A percentile compares a stretch with the other conserved stretches of the same genome.
phyloP scores from a whole-genome alignment of 2,888 invertebrate genomes.

The Agonum fuliginosum region DNA sequence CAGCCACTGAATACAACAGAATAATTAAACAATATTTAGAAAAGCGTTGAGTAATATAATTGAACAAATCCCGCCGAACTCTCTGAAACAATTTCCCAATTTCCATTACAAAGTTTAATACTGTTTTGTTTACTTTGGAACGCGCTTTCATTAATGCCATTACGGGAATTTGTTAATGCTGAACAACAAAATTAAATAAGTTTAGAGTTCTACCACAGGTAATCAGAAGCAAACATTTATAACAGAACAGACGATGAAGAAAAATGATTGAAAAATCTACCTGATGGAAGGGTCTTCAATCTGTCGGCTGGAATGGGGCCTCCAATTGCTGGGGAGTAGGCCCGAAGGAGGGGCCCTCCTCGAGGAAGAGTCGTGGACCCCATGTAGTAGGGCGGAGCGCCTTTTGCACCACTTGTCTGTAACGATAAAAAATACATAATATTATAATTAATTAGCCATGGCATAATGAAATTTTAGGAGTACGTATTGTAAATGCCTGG shows the following conservation, averaged over 20 bases:
- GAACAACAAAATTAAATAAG: constrained; percentile 5
- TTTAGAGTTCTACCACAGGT: constrained; percentile 2
- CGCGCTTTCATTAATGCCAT: constrained; percentile 1
- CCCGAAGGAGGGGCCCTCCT: constrained; percentile 79
- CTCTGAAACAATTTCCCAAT: constrained; percentile 22
- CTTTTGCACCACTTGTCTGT: constrained; percentile 76
- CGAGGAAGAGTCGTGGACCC: constrained; percentile 82
- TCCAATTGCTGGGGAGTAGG: constrained; percentile 80
- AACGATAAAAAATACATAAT: constrained; percentile 65
- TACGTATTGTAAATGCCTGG: too few relatives aligned
- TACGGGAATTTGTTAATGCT: constrained; percentile 3
- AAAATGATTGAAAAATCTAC: constrained; percentile 64
- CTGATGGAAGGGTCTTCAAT: constrained; percentile 74
- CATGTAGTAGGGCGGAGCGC: constrained; percentile 82
- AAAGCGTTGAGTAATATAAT: neutral
- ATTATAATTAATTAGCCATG: too few relatives aligned
- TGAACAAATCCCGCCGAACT: neutral
- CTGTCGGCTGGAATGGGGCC: constrained; percentile 78
- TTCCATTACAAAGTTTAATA: constrained; percentile 10
- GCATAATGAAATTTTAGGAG: too few relatives aligned
- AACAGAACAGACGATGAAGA: neutral
- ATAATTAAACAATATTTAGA: neutral
- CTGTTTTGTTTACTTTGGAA: constrained; percentile 27
- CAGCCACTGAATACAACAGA: neutral
- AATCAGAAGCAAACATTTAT: neutral